Conservation (phyloP, 2,113 vertebrate genomes). For the Agapornis roseicollis region DNA sequence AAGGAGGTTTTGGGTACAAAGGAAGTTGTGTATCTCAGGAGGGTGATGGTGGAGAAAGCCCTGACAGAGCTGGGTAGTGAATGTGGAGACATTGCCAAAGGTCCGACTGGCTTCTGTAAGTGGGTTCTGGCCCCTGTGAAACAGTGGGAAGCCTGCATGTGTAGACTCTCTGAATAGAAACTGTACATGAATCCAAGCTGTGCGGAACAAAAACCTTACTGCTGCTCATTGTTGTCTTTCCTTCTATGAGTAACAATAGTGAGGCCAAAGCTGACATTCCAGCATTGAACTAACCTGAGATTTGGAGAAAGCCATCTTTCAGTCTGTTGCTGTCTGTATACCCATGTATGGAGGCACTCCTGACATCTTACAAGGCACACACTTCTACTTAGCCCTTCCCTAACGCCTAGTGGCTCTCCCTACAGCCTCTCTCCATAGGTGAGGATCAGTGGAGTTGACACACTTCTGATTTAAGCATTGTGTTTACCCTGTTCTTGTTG, state of each 20-base stretch:
- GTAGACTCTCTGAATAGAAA: not conserved
- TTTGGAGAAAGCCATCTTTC: not conserved
- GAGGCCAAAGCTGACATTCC: not conserved
- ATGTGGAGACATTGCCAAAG: not conserved
- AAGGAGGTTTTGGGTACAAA: not conserved
- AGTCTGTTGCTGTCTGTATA: not conserved
- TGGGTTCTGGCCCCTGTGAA: not conserved
- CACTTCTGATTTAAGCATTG: not conserved
- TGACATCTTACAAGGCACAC: no score
- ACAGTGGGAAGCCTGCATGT: not conserved
- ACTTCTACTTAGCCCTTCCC: not conserved
- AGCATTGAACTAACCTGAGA: not conserved
- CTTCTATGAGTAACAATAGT: fast-evolving
- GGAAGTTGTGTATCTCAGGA: not conserved
- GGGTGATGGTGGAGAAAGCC: not conserved
- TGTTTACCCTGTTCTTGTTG: not conserved
- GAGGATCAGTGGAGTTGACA: not conserved
- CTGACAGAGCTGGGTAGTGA: not conserved
- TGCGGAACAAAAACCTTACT: not conserved
- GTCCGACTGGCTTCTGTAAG: not conserved
- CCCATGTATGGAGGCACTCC: fast-evolving
- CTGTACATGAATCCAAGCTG: fast-evolving
- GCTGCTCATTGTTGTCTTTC: not conserved
- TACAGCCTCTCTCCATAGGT: not conserved
- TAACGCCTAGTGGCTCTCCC: not conserved